Evolutionary conservation across 1,140 invertebrate genomes (phyloP).

Genomic region (Drosophila yakuba): DNA sequence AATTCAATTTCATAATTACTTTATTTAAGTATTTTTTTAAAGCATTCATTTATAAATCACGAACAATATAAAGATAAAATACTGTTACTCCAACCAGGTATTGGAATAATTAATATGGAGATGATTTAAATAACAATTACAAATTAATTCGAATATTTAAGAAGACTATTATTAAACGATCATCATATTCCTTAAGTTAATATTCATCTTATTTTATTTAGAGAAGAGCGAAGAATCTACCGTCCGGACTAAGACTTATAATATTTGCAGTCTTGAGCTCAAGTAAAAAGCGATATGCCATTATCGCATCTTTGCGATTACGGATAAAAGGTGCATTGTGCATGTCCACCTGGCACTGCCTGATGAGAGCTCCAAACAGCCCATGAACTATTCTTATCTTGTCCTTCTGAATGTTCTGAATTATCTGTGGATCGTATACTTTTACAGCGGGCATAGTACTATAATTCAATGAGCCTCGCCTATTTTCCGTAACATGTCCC

Average conservation of each 20-base stretch:
- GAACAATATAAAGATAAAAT: too few species aligned
- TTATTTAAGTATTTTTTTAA: background rate
- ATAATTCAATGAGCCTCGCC: background rate
- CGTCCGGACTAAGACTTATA: conserved; percentile 38
- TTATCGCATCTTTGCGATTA: conserved; percentile 33
- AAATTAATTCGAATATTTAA: too few species aligned
- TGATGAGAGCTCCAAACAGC: conserved; percentile 38
- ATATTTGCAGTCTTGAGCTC: conserved; percentile 47
- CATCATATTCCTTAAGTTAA: background rate
- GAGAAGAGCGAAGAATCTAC: conserved; percentile 6
- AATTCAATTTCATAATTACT: background rate
- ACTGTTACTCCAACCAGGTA: too few species aligned
- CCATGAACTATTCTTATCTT: conserved; percentile 29
- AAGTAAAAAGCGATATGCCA: conserved; percentile 28
- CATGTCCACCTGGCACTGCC: conserved; percentile 35
- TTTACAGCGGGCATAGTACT: conserved; percentile 44
- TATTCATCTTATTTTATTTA: background rate
- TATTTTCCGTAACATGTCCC: background rate
- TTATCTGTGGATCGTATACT: conserved; percentile 35
- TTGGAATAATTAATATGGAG: too few species aligned
- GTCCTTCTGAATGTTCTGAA: conserved; percentile 15
- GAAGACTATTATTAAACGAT: too few species aligned
- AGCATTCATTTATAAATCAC: too few species aligned
- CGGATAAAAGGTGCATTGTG: conserved; percentile 23
- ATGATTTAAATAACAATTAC: too few species aligned